These are phyloP conservation scores for Coenobita brevimanus DNA, from an alignment of 1,140 invertebrate genomes.

Conservation along the genomic window DNA sequence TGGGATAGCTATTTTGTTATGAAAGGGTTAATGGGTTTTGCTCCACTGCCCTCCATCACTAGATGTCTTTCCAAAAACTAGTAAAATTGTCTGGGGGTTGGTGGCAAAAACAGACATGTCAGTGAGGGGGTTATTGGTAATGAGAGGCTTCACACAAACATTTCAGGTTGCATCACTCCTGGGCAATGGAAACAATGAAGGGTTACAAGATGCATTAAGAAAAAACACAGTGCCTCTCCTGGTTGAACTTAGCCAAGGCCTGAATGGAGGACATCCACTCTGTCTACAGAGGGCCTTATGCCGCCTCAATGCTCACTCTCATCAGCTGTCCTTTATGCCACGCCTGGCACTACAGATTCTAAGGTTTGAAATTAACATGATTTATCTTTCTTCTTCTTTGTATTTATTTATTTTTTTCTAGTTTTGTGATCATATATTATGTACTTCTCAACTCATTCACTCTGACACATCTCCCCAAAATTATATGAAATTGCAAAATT, in stretches of 20 bases:
- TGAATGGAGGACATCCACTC: slow-evolving; percentile 21
- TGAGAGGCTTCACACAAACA: background rate
- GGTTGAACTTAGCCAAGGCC: slow-evolving; percentile 18
- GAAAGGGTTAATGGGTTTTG: no score
- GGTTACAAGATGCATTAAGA: slow-evolving; percentile 8
- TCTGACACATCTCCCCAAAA: no score
- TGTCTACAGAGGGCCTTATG: slow-evolving; percentile 41
- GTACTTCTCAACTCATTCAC: no score
- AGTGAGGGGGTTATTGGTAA: background rate
- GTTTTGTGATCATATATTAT: no score
- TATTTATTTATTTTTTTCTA: no score
- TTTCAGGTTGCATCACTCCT: slow-evolving; percentile 13
- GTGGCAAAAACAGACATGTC: background rate
- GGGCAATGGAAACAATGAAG: background rate
- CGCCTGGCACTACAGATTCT: slow-evolving; percentile 24
- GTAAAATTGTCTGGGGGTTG: background rate
- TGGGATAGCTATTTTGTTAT: no score
- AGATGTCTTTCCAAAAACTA: no score
- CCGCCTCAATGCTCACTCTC: slow-evolving; percentile 40
- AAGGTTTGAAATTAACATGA: no score
- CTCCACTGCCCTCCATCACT: no score
- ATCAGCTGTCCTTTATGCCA: slow-evolving; percentile 17
- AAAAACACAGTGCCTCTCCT: slow-evolving; percentile 18
- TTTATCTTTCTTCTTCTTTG: no score
- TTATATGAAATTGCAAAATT: no score